Evolutionary conservation across 2,113 vertebrate species (phyloP), one percentile per base, ranked within the genome.

Genomic region (Urocolius indicus): DNA sequence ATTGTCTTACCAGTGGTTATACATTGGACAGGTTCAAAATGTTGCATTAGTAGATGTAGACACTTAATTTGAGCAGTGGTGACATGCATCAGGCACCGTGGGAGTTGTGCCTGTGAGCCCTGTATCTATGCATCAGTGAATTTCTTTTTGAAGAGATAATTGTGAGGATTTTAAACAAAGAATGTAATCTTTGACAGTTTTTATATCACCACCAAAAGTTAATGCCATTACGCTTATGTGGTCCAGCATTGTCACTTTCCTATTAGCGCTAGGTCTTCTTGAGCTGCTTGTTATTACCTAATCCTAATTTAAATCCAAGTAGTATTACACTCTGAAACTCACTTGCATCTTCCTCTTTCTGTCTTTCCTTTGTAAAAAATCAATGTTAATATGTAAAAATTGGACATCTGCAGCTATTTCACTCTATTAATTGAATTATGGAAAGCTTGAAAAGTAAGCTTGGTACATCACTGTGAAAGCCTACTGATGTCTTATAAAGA

Each of bases 311-410:
- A 69, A 94, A 89, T 86, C 43, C 14, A 2, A 73, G 65, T 84
- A 83, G 11, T 69, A n/a, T 45, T 84, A 16, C n/a, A 41, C 61
- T 94, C 57, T 59, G 69, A 88, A 71, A 30, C 30, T 73, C 77
- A 55, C 75, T 82, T 77, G 73, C 36, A 54, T 94, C 66, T 78
- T 78, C 41, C 46, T 77, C 68, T 90, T 93, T 81, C 66, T 77
- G 75, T 92, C 62, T 80, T 86, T 67, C 63, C 29, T 92, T 95
- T 93, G 12, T 93, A 93, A 93, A 72, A 85, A 95, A 94, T 95
- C 71, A 45, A 21, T 94, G 41, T 58, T 86, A 80, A 63, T 55
- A 30, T 68, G 38, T 92, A 91, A 94, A 95, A 96, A 59, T 78
- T 80, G 45, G 92, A 74, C 45, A 49, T 62, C 48, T 93, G 34